Conservation (phyloP, 1,140 invertebrate species). For the Metaphire vulgaris region DNA sequence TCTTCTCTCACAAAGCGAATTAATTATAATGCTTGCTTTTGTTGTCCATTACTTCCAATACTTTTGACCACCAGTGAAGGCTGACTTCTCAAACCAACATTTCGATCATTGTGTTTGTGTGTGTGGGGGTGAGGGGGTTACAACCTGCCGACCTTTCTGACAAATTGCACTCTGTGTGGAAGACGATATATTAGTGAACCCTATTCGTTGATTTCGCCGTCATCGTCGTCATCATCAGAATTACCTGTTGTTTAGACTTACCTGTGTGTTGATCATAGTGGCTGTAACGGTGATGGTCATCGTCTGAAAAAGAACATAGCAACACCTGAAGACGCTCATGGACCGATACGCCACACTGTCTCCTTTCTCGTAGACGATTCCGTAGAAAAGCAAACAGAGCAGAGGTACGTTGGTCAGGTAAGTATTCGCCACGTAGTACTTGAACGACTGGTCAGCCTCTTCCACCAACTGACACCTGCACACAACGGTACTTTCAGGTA, state of each 20-base stretch:
- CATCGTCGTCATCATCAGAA: not conserved
- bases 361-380: conserved; percentile 9
- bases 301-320: conserved; percentile 8
- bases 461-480: not conserved
- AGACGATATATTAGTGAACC: too few species aligned
- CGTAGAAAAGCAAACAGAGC: conserved; percentile 14
- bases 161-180: too few species aligned
- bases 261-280: conserved; percentile 20
- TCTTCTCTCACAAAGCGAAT: too few species aligned
- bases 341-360: not conserved
- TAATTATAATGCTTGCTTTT: too few species aligned
- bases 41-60: too few species aligned
- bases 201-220: not conserved
- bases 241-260: not conserved
- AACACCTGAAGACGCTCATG: not conserved
- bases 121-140: too few species aligned
- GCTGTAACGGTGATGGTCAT: conserved; percentile 4
- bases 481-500: not conserved
- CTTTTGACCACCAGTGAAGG: too few species aligned
- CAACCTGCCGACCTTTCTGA: too few species aligned
- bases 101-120: too few species aligned
- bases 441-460: not conserved
- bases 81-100: too few species aligned
- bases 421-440: conserved; percentile 19
- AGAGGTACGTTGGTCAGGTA: conserved; percentile 23